Base-by-base conservation (phyloP, 2,888 invertebrate species). In the Graphium colonna region DNA sequence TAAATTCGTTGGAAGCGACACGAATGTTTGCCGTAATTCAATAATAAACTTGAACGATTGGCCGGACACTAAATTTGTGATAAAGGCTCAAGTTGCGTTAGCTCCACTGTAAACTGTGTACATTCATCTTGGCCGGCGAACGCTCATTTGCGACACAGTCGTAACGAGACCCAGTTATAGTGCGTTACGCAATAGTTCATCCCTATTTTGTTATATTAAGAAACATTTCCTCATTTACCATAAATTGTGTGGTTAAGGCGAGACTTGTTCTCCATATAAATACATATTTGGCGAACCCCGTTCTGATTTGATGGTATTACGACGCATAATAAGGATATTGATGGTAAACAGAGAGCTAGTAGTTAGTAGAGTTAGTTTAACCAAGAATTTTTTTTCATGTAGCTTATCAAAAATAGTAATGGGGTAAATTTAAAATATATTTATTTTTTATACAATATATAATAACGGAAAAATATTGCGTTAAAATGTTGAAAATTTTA, bases 41-140 rank as follows among this genome's bases (percentile, higher is more conserved):
- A 42, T 47, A 52, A 52, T 52, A 52, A 52, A 47, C 52, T 52
- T 47, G 46, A 41, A 47, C 42, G 52, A 46, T 18, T 38, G 33
- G 52, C 42, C 17, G 47, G 41, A 47, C 52, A 47, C 42, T 52
- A 52, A 52, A 52, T 47, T 52, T 47, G 42, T 41, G 47, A 52
- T 52, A 52, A 41, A 47, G 47, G 47, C 52, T 42, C 42, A 52
- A 47, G 42, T 52, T 52, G 46, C 47, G 47, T 47, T 52, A 16
- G 43, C 41, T 47, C 21, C 46, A 42, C 47, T 52, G 42, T 12
- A 52, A 48, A 53, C 53, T 53, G 48, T 53, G 53, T 48, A 44
- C 43, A 39, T 48, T 48, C 42, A 48, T 53, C 53, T 48, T 17
- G 18, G 18, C 38, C 43, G 26, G 43, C 43, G 53, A 28, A 48